phyloP scores from a whole-genome alignment of 1,140 invertebrate genomes.

The Micrasema longulum region DNA sequence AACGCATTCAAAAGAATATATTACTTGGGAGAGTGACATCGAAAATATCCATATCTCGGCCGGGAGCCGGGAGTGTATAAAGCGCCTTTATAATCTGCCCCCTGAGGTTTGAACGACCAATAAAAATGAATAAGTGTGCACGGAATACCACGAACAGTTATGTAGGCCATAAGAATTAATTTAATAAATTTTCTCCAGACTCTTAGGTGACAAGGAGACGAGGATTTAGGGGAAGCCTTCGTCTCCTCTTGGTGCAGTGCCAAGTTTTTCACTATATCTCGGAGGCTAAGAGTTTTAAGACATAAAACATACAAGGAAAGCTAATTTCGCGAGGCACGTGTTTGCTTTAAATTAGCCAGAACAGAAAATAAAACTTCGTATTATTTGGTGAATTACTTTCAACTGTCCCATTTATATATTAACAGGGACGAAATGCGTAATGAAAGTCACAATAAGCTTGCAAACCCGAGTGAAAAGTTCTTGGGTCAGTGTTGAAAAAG shows the following conservation, averaged over 20 bases:
- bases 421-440: too few relatives aligned
- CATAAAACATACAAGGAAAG: background rate
- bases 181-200: conserved; percentile 32
- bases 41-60: conserved; percentile 3
- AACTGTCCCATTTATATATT: too few relatives aligned
- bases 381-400: too few relatives aligned
- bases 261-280: background rate
- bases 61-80: conserved; percentile 14
- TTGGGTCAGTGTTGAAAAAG: too few relatives aligned
- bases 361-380: too few relatives aligned
- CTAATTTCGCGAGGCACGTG: background rate
- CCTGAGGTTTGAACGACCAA: conserved; percentile 34
- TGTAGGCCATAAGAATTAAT: conserved; percentile 34
- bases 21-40: background rate
- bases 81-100: conserved; percentile 29
- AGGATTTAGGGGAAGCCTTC: conserved; percentile 20
- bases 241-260: conserved; percentile 22
- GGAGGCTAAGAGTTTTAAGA: background rate
- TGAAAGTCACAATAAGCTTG: too few relatives aligned
- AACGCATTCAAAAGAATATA: too few relatives aligned
- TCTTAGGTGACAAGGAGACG: conserved; percentile 1
- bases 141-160: conserved; percentile 25
- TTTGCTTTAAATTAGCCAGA: background rate
- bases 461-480: too few relatives aligned
- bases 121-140: conserved; percentile 41